Base-by-base conservation (phyloP, 1,140 invertebrate species). In the Neoseiulus cucumeris region DNA sequence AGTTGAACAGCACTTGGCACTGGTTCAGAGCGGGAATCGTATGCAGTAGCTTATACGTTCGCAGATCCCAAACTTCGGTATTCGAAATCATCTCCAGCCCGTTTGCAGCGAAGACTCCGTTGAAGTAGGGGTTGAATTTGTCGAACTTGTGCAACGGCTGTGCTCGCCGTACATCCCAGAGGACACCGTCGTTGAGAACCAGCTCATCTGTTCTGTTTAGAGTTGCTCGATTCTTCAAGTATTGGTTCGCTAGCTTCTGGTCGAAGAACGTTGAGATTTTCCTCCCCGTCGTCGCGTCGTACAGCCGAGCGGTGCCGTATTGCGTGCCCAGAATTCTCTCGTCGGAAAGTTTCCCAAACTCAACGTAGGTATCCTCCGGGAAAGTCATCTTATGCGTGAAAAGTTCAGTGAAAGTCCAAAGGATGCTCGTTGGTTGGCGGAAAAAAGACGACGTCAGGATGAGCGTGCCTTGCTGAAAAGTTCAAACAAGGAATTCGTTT, bases 41-140 rank as follows among this genome's bases (percentile, higher is more conserved):
- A 72, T 91, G 84, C 4, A 98, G 75, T 25, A 98, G 77, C 75
- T 94, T 89, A 76, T 91, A 97, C 14, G 91, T 95, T 67, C 93
- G 80, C 7, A 98, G 74, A 75, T 98, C 94, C 94, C 94, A 98
- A 42, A 94, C 85, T 79, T 89, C 86, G 1, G 85, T 89, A 71
- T 89, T 89, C n/a, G 86, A 85, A 67, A 87, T 83, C 47, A 83
- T 80, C 79, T 98, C 92, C 42, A 91, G 79, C 0, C 92, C 93
- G 75, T 92, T 94, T 0, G 94, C 93, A 82, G 98, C 93, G 74
- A 98, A 99, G 1, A 93, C 85, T 0, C 94, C 95, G 73, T 89
- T 95, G 22, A 95, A 82, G 42, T 85, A 85, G 73, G 93, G 86
- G 77, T 97, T 96, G 22, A 98, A 81, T 76, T 98, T 98, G 77